Conservation (phyloP, 2,797 vertebrate species). For the Acanthiza pusilla region DNA sequence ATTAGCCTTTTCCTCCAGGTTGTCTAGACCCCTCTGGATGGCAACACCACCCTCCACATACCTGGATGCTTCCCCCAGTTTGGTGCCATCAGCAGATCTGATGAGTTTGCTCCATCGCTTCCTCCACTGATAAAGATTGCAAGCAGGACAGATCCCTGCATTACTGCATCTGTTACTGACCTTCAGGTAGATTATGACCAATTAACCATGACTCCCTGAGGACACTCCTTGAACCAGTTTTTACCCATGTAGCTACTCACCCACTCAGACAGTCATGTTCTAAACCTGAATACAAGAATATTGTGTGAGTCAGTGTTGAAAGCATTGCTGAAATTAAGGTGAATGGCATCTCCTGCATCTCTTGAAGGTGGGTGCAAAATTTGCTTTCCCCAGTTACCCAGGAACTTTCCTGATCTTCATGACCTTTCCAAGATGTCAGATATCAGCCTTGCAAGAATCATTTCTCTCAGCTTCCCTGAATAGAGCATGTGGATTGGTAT, state of each 20-base stretch:
- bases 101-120: not conserved
- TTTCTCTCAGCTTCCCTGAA: not conserved
- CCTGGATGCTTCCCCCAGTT: not conserved
- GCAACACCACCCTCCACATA: not conserved
- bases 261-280: rapidly evolving
- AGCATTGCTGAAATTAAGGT: not conserved
- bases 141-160: not conserved
- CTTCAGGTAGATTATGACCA: not conserved
- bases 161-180: not conserved
- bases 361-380: not conserved
- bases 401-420: not conserved
- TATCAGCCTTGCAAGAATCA: not conserved
- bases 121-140: not conserved
- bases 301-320: not conserved
- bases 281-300: not conserved
- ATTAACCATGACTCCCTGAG: not conserved
- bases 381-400: not conserved
- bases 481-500: not conserved
- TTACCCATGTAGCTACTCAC: not conserved
- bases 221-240: not conserved
- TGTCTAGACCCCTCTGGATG: not conserved
- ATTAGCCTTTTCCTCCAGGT: not conserved
- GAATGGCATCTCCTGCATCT: not conserved
- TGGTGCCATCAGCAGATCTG: not conserved
- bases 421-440: not conserved